These are phyloP conservation scores for Holothuria glaberrima DNA, from an alignment of 35 echinoderm and acorn worm genomes.

Conservation along the genomic window DNA sequence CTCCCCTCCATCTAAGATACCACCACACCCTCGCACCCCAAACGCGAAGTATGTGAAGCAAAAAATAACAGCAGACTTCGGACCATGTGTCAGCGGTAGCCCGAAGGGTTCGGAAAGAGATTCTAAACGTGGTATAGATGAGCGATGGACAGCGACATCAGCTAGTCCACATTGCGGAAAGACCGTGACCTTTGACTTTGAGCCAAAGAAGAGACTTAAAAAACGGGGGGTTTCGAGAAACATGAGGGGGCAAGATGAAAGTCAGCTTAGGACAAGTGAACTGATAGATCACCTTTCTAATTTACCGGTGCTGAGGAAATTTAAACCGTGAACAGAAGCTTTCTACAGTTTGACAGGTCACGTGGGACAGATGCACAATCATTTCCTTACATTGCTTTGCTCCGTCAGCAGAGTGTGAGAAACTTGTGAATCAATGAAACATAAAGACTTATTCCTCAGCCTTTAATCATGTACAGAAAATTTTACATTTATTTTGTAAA, in stretches of 20 bases:
- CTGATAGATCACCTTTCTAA: slow-evolving; percentile 33
- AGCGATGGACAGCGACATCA: not conserved
- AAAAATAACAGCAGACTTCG: no score
- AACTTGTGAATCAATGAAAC: no score
- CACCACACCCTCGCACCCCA: not conserved
- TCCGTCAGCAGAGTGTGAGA: no score
- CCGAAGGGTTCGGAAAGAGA: no score
- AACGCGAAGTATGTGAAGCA: no score
- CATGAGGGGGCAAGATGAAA: not conserved
- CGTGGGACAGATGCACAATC: no score
- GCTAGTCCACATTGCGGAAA: not conserved
- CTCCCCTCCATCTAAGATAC: not conserved
- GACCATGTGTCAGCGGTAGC: no score
- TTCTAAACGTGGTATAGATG: not conserved
- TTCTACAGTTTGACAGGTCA: no score
- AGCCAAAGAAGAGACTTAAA: not conserved
- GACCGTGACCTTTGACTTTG: slow-evolving; percentile 27
- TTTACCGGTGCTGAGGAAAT: slow-evolving; percentile 46
- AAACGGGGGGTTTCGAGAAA: slow-evolving; percentile 12
- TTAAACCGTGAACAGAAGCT: slow-evolving; percentile 1
- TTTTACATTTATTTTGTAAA: no score
- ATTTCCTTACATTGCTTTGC: no score
- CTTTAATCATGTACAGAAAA: no score
- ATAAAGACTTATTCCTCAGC: no score
- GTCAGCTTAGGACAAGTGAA: slow-evolving; percentile 37